phyloP scores from a whole-genome alignment of 2,113 vertebrate species.

The Vulpes lagopus region DNA sequence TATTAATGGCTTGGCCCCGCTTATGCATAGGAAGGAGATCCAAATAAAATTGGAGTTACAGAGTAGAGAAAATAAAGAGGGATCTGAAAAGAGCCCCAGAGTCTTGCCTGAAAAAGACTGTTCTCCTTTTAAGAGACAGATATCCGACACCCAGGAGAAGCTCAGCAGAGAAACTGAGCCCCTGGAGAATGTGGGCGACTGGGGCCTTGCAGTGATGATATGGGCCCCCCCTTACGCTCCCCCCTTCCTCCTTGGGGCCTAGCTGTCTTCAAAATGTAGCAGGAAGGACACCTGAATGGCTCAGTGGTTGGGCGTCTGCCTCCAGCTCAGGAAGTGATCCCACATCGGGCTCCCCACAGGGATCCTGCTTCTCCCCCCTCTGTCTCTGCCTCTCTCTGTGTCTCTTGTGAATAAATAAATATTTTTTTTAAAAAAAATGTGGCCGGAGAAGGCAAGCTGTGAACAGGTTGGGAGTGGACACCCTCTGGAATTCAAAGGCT shows the following conservation, averaged over 20 bases:
- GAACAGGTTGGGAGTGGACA: conserved; percentile 78
- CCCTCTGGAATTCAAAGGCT: conserved; percentile 75
- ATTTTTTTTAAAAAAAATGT: not conserved
- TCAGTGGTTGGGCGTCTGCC: too few relatives aligned
- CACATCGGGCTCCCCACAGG: too few relatives aligned
- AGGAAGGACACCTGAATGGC: too few relatives aligned
- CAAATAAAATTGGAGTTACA: conserved; percentile 84
- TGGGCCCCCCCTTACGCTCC: conserved; percentile 19
- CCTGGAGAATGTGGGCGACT: conserved; percentile 72
- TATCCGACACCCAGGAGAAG: conserved; percentile 81
- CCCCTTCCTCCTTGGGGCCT: conserved; percentile 63
- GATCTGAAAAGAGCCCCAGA: conserved; percentile 66
- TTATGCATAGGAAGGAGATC: conserved; percentile 62
- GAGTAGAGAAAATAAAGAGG: conserved; percentile 72
- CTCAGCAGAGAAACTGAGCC: conserved; percentile 74
- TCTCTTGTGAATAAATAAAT: too few relatives aligned
- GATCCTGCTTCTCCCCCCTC: too few relatives aligned
- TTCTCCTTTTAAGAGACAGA: conserved; percentile 82
- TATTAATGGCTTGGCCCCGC: conserved; percentile 76
- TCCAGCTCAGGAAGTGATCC: too few relatives aligned
- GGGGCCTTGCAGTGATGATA: conserved; percentile 78
- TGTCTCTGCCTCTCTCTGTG: too few relatives aligned
- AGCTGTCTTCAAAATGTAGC: conserved; percentile 86
- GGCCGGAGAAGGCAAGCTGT: conserved; percentile 82
- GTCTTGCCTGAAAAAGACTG: conserved; percentile 69